Evolutionary conservation across 2,797 vertebrate genomes (phyloP), one percentile per base, ranked within the genome.

Genomic region (Epinephelus malabaricus): DNA sequence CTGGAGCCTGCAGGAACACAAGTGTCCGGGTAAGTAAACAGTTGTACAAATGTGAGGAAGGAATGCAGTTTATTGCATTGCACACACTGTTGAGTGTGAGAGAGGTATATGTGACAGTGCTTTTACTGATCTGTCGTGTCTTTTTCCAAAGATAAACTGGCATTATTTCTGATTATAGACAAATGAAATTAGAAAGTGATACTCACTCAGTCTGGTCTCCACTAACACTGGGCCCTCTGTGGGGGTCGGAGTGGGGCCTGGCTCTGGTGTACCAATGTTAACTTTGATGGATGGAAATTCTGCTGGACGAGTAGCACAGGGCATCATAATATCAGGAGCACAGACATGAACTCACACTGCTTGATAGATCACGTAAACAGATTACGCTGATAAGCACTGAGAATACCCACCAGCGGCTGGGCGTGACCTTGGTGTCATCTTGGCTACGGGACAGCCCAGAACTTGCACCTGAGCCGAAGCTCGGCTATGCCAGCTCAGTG

Each of bases 391-490:
- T 27, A 64, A 56, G 47, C 27, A 3, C 11, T 11, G 23, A 38
- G 5, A 27, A 60, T 68, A 69, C 90, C 46, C 81, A 93, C 91
- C 78, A 66, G 59, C 25, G 0, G 64, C 1, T 45, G 88, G 21
- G 40, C 68, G 90, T 0, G 90, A 80, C 83, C 83, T 90, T 15
- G 89, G 71, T 1, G 77, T 83, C 68, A 69, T 46, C 59, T 88
- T 92, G 50, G 83, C 49, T 13, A 60, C 56, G 13, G 88, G 91
- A 78, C 97, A 97, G 53, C 97, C 97, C 81, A 95, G 63, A 63
- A 97, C 83, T 61, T 95, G 94, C 76, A 96, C 88, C 87, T 92
- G 94, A 60, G 93, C 78, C 5, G 95, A 95, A 11, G 94, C 38
- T 0, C 8, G 90, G 43, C 88, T 85, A 0, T 93, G 91, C 96